Percentiles rank a stretch among this genome's conserved stretches.
Conservation (phyloP, 1,140 invertebrate genomes). For the Radopholus similis region DNA sequence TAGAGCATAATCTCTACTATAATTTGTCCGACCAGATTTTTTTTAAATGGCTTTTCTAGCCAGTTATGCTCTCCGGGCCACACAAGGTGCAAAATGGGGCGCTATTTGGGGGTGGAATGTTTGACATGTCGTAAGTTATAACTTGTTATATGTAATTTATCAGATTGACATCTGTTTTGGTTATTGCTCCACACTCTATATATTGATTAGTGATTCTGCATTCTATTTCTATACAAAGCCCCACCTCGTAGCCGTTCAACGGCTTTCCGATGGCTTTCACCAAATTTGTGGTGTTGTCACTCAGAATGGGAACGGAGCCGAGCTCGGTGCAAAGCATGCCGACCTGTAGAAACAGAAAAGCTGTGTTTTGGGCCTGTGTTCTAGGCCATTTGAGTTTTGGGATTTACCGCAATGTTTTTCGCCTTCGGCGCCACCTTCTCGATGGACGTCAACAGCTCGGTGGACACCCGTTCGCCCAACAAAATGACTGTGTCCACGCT, state of each 20-base stretch:
- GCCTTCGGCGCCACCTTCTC: conserved; percentile 49
- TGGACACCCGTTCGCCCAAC: conserved; percentile 51
- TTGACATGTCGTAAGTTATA: no score
- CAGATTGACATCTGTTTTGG: no score
- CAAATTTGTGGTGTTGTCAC: conserved; percentile 57
- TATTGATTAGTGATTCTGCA: not conserved
- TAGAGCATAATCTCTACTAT: no score
- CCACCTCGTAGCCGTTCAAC: conserved; percentile 52
- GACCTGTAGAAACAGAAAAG: conserved; percentile 42
- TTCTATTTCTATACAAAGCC: not conserved
- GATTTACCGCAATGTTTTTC: conserved; percentile 50
- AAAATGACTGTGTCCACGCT: conserved; percentile 53
- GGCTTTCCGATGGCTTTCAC: conserved; percentile 45
- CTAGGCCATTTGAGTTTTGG: not conserved
- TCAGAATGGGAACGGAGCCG: conserved; percentile 50
- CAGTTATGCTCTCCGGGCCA: no score
- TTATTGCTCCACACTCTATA: no score
- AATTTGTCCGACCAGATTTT: no score
- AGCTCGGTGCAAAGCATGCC: conserved; percentile 57
- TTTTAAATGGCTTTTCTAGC: no score
- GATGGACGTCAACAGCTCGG: conserved; percentile 48
- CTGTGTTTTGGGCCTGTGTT: not conserved
- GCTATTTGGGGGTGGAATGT: no score
- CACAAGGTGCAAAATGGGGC: no score
- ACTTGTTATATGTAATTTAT: no score